Evolutionary conservation across 2,888 invertebrate species (phyloP), one percentile per base, ranked within the genome.

Genomic region (Chalcosyrphus nemorum): DNA sequence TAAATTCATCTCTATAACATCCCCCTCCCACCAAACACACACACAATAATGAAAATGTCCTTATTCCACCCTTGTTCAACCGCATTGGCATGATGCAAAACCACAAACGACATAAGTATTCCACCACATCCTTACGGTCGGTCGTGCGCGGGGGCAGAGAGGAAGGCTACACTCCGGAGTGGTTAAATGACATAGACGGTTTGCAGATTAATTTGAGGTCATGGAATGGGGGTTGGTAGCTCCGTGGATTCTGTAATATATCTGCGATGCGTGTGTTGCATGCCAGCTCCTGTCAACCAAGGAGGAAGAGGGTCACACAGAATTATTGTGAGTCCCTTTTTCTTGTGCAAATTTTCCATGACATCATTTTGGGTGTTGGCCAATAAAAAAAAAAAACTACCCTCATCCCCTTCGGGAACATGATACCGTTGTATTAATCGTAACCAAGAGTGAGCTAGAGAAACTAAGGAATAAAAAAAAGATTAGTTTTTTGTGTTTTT

Each of bases 141-240:
- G 17, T 1, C 6, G 11, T 19, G 38, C 50, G n/a, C 38, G 15
- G 41, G 50, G 70, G 32, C 38, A 45, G 47, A 19, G 24, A 29
- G 21, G 71, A 57, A 47, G 68, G 54, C 43, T 38, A 13, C 9
- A 57, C 57, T 59, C 52, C 66, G 32, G 38, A 77, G 43, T 78
- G 82, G 66, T 82, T 78, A 82, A 82, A 78, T 71, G 82, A 82
- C 78, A 72, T 68, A 78, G 72, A 82, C 68, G 78, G 72, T 78
- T 82, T 59, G 66, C 50, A 78, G 82, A 82, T 78, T 78, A 82
- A 84, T 84, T 84, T 80, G 78, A 84, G 84, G 80, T 84, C 84
- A 84, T 84, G 74, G 65, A 52, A 70, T n/a, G 52, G 84, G 80
- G 80, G 47, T 81, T 57, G n/a, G 65, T 32, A 45, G 59, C 32